Conservation (phyloP, 2,888 invertebrate genomes). For the Coremacera marginata region DNA sequence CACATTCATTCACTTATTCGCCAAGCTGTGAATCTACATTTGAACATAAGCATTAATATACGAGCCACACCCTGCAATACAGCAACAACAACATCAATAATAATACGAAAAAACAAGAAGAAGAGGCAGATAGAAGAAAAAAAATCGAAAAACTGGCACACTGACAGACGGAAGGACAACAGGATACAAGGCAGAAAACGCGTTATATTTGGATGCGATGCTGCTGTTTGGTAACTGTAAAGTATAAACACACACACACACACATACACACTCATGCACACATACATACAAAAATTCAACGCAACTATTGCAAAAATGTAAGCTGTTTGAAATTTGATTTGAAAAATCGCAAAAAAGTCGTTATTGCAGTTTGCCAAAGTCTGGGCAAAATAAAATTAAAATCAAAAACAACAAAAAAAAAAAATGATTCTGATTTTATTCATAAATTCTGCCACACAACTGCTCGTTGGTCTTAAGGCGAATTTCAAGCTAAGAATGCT, state of each 20-base stretch:
- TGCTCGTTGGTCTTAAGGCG: too few relatives aligned
- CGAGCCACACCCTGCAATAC: constrained; percentile 12
- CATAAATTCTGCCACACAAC: too few relatives aligned
- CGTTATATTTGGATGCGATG: constrained; percentile 19
- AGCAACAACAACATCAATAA: not conserved
- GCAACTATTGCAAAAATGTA: not conserved
- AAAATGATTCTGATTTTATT: too few relatives aligned
- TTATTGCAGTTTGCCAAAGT: constrained; percentile 8
- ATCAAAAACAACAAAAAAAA: too few relatives aligned
- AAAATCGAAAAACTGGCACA: constrained; percentile 5
- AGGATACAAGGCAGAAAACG: constrained; percentile 23
- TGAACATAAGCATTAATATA: not conserved
- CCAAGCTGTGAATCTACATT: not conserved
- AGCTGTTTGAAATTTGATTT: not conserved
- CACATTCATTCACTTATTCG: not conserved
- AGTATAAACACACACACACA: not conserved
- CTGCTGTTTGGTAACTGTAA: not conserved
- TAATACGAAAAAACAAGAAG: not conserved
- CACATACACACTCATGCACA: not conserved
- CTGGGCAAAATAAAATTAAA: not conserved
- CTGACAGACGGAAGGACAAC: constrained; percentile 20
- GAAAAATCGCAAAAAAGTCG: constrained; percentile 19
- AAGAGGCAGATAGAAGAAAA: not conserved
- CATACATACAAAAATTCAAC: not conserved
- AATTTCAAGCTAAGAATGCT: too few relatives aligned